Percentiles rank a stretch among this genome's conserved stretches.
Evolutionary conservation across 2,797 vertebrate genomes (phyloP).

Genomic region (Hypotaenidia philippensis): DNA sequence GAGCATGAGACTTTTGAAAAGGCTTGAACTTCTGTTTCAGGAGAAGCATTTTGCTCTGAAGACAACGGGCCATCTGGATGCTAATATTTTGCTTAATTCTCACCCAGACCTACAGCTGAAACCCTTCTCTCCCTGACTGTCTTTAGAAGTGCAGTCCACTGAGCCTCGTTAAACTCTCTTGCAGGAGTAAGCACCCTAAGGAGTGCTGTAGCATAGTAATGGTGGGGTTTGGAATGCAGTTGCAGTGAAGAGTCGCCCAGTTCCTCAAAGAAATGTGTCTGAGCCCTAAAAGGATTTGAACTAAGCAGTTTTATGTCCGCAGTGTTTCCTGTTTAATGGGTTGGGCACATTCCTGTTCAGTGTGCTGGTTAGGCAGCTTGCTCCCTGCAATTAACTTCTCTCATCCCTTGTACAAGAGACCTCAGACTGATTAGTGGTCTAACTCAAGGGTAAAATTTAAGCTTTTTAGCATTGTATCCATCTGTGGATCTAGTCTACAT

Average conservation of each 20-base stretch:
- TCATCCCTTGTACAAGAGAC: background rate
- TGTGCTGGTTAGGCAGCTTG: background rate
- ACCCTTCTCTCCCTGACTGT: background rate
- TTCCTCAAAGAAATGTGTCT: background rate
- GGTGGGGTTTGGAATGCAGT: background rate
- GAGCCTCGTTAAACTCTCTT: background rate
- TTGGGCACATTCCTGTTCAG: background rate
- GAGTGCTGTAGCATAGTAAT: fast-evolving
- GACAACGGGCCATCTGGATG: background rate
- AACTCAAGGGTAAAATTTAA: background rate
- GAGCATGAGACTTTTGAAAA: background rate
- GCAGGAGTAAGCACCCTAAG: background rate
- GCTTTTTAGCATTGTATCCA: background rate
- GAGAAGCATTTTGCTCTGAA: background rate
- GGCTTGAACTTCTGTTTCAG: background rate
- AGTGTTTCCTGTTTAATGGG: background rate
- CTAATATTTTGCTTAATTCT: background rate
- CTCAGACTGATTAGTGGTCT: background rate
- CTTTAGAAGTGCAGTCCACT: background rate
- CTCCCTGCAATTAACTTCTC: background rate
- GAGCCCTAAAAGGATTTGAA: background rate
- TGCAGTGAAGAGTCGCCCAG: background rate
- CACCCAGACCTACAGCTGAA: background rate
- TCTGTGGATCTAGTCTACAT: background rate
- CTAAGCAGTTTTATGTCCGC: background rate